Evolutionary conservation across 2,797 vertebrate genomes (phyloP), one percentile per base, ranked within the genome.

Genomic region (Trichosurus vulpecula): DNA sequence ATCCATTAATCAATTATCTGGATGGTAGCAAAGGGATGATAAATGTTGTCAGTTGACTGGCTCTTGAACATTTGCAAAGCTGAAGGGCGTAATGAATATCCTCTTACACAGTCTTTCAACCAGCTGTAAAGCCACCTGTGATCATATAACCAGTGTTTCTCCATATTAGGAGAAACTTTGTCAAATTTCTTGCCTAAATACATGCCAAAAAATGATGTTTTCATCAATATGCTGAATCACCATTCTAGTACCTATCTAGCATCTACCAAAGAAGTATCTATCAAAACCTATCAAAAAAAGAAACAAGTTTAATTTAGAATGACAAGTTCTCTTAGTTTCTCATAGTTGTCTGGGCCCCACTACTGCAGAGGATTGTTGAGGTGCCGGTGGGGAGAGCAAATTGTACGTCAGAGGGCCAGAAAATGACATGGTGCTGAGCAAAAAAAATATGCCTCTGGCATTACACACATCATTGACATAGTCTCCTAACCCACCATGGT

Each of bases 401-500:
- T 87, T 87, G 22, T 29, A 27, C 25, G 27, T 87, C 8, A 51
- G 25, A 87, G 51, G 25, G 41, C 41, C 74, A 87, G 22, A 51
- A 87, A 87, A 87, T 51, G 41, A 47, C 10, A 51, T 87, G 41
- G 22, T 87, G 25, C 31, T 81, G 10, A 47, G 25, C 41, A 87
- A 27, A 3, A 47, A 87, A 51, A 22, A 27, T 87, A 87, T 47
- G 10, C 22, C 74, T 27, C 25, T 51, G 41, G 4, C n/a, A 81
- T 81, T 47, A 81, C n/a, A 81, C 16, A 9, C 35, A 81, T 87
- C 22, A 51, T 47, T 81, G 41, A 51, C 51, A 87, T 51, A 87
- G 8, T 47, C 41, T 87, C 74, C 99, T 92, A 98, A 98, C 92
- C 99, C 99, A 0, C 98, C 98, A 9, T 97, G 98, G 92, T 98